phyloP scores from a whole-genome alignment of 2,888 invertebrate species.

The Meteorus cinctellus region DNA sequence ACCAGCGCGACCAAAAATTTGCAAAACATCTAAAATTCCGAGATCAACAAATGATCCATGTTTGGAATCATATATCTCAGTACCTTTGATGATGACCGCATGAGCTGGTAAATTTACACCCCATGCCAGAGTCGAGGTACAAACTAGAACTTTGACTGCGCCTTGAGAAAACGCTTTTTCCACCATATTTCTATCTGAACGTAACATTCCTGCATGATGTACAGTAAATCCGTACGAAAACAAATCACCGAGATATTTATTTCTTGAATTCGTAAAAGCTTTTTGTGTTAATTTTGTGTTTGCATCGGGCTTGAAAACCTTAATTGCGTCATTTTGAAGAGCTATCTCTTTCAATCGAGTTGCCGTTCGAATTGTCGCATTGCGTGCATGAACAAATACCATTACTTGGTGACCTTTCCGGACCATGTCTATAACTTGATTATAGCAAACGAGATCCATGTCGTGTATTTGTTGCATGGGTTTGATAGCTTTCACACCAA shows the following conservation, averaged over 20 bases:
- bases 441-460: constrained; percentile 95
- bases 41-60: constrained; percentile 95
- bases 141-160: constrained; percentile 90
- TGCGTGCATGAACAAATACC: constrained; percentile 99
- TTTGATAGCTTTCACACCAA: constrained; percentile 85
- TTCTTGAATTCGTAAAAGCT: constrained; percentile 82
- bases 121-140: constrained; percentile 99
- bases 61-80: constrained; percentile 97
- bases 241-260: constrained; percentile 87
- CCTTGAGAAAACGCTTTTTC: constrained; percentile 94
- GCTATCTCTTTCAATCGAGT: constrained; percentile 88
- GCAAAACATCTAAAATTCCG: constrained; percentile 96
- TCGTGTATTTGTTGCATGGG: constrained; percentile 80
- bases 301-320: constrained; percentile 81
- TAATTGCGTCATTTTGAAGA: constrained; percentile 82
- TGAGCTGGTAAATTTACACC: constrained; percentile 99
- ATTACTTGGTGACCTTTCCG: constrained; percentile 94
- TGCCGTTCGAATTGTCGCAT: constrained; percentile 94
- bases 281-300: constrained; percentile 82
- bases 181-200: constrained; percentile 88
- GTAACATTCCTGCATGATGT: constrained; percentile 97
- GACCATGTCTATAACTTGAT: constrained; percentile 91
- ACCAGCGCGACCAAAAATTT: constrained; percentile 99
- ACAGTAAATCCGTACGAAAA: constrained; percentile 92
- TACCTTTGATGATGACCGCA: constrained; percentile 96